Percentiles rank a stretch among this genome's conserved stretches.
These are phyloP conservation scores for Thinocorus orbignyianus DNA, from an alignment of 2,113 vertebrate genomes.

Conservation along the genomic window DNA sequence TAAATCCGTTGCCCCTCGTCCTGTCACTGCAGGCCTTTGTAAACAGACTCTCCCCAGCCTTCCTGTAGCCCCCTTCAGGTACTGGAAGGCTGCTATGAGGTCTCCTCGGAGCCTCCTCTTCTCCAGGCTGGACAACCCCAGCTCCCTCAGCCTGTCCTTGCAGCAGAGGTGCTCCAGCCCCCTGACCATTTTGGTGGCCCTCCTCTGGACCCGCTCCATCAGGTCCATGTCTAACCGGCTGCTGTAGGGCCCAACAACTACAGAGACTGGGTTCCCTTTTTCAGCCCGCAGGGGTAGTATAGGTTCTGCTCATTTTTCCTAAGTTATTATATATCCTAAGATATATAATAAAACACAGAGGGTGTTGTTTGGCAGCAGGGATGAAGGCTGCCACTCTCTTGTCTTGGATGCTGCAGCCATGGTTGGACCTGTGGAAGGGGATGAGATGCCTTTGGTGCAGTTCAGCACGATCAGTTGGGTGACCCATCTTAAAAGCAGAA, in stretches of 20 bases:
- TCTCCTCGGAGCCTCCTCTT: too few species aligned
- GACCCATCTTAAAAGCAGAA: not conserved
- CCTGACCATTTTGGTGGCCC: too few species aligned
- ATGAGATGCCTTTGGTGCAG: not conserved
- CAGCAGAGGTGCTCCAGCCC: too few species aligned
- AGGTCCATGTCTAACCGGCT: accelerated
- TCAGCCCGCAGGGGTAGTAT: not conserved
- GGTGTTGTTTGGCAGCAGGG: not conserved
- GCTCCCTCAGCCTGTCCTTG: too few species aligned
- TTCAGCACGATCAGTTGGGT: not conserved
- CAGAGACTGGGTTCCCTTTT: accelerated
- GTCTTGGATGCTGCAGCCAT: not conserved
- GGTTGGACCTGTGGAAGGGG: accelerated
- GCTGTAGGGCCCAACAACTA: not conserved
- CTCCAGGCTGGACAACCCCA: too few species aligned
- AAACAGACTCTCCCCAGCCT: too few species aligned
- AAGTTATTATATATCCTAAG: too few species aligned
- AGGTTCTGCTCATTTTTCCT: not conserved
- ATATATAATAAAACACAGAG: not conserved
- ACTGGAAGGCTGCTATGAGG: too few species aligned
- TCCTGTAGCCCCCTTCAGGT: too few species aligned
- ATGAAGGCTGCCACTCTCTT: not conserved
- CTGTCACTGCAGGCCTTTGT: too few species aligned
- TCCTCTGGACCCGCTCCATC: too few species aligned
- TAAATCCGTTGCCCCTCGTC: too few species aligned